A percentile compares a stretch with the other conserved stretches of the same genome.
Conservation (phyloP, 2,797 vertebrate species). For the Chanos chanos region DNA sequence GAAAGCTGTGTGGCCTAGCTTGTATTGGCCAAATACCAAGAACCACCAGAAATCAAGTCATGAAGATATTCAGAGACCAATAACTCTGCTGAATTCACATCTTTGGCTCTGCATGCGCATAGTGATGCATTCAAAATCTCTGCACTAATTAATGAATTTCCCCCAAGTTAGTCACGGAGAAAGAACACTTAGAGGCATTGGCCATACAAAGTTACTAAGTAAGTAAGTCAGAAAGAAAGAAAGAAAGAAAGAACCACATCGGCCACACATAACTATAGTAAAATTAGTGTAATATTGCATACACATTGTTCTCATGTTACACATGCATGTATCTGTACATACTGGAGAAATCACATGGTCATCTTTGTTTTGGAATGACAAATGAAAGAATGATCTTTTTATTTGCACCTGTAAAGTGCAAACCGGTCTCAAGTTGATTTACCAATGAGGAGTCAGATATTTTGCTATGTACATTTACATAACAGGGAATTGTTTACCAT, state of each 20-base stretch:
- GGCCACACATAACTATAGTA: constrained; percentile 17
- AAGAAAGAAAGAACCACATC: too few species aligned
- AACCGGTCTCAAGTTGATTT: too few species aligned
- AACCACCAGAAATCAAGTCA: constrained; percentile 26
- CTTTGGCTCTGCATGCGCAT: constrained; percentile 22
- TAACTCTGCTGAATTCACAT: constrained; percentile 27
- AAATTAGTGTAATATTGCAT: too few species aligned
- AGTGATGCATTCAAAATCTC: constrained; percentile 34
- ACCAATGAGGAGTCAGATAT: too few species aligned
- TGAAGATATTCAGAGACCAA: constrained; percentile 33
- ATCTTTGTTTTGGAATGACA: too few species aligned
- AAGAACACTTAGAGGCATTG: constrained; percentile 22
- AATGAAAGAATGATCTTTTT: too few species aligned
- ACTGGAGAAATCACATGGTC: too few species aligned
- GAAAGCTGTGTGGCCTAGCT: not conserved
- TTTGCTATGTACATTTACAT: too few species aligned
- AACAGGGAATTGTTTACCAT: too few species aligned
- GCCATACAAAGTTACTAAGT: constrained; percentile 14
- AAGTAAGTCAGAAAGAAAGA: not conserved
- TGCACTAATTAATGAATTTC: constrained; percentile 40
- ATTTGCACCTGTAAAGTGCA: too few species aligned
- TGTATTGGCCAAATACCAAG: constrained; percentile 1
- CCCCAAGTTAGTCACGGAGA: constrained; percentile 28
- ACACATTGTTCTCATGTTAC: too few species aligned
- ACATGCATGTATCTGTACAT: too few species aligned